A percentile compares a stretch with the other conserved stretches of the same genome.
Evolutionary conservation across 2,797 vertebrate species (phyloP).

Genomic region (Pogonophryne albipinna): DNA sequence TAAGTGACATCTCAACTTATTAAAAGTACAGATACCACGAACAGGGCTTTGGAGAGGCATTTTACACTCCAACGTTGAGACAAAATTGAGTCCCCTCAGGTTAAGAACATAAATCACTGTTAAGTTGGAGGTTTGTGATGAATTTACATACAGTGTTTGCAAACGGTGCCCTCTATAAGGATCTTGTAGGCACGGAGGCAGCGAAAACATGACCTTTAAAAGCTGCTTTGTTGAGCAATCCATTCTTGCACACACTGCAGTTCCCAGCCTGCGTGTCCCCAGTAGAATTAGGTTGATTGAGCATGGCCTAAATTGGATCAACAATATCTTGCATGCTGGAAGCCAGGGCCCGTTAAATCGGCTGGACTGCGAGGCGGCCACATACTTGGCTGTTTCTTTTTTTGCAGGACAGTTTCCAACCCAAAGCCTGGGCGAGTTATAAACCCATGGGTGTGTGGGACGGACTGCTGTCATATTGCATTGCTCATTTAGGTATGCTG

Average conservation of each 20-base stretch:
- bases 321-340: slow-evolving; percentile 69
- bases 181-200: slow-evolving; percentile 66
- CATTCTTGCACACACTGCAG: slow-evolving; percentile 79
- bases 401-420: slow-evolving; percentile 51
- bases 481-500: slow-evolving; percentile 23
- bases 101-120: slow-evolving; percentile 70
- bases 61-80: slow-evolving; percentile 35
- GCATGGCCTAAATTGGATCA: slow-evolving; percentile 82
- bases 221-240: slow-evolving; percentile 83
- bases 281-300: slow-evolving; percentile 84
- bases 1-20: slow-evolving; percentile 8
- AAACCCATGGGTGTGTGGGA: slow-evolving; percentile 47
- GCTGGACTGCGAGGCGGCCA: slow-evolving; percentile 63
- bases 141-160: slow-evolving; percentile 75
- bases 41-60: slow-evolving; percentile 36
- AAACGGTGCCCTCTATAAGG: slow-evolving; percentile 65
- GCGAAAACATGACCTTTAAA: slow-evolving; percentile 84
- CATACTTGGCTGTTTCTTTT: slow-evolving; percentile 61
- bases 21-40: slow-evolving; percentile 3
- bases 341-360: slow-evolving; percentile 67
- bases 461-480: slow-evolving; percentile 55
- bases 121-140: slow-evolving; percentile 67
- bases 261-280: slow-evolving; percentile 63
- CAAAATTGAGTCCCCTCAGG: slow-evolving; percentile 38
- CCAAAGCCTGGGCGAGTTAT: slow-evolving; percentile 55